Conservation (phyloP, 2,888 invertebrate species). For the Oithona nana region DNA sequence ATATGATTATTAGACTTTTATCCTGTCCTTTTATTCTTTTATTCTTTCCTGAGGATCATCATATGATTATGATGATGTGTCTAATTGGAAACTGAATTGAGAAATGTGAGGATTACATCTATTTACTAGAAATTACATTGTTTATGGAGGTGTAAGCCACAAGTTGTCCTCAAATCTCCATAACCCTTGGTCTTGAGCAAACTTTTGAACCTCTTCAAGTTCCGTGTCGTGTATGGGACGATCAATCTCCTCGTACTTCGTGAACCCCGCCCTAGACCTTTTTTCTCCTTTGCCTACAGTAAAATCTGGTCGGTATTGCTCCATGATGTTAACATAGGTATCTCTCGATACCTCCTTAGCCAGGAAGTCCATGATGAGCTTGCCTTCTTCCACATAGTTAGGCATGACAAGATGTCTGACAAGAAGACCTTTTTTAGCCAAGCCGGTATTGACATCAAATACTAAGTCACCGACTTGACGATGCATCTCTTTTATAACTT, state of each 20-base stretch:
- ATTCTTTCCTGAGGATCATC: no score
- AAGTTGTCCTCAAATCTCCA: conserved; percentile 8
- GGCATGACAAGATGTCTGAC: conserved; percentile 15
- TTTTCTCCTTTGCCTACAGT: conserved; percentile 10
- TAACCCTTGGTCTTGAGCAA: conserved; percentile 3
- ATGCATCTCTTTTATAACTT: conserved; percentile 7
- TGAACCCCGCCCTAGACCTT: conserved; percentile 1
- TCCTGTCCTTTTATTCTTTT: no score
- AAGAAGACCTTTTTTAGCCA: conserved; percentile 9
- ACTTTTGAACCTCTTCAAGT: background rate
- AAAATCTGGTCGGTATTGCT: conserved; percentile 14
- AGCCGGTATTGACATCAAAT: background rate
- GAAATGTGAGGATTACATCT: no score
- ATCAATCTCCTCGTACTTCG: conserved; percentile 12
- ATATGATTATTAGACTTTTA: no score
- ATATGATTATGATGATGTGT: no score
- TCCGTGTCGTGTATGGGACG: background rate
- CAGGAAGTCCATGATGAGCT: background rate
- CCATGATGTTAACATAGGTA: conserved; percentile 14
- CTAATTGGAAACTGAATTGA: no score
- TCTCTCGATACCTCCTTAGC: conserved; percentile 5
- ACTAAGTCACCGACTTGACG: conserved; percentile 9
- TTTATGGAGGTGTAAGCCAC: no score
- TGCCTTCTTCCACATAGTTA: background rate
- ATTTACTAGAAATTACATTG: no score